phyloP scores from a whole-genome alignment of 1,140 invertebrate genomes.

The Pseudomyrmex pallidus region DNA sequence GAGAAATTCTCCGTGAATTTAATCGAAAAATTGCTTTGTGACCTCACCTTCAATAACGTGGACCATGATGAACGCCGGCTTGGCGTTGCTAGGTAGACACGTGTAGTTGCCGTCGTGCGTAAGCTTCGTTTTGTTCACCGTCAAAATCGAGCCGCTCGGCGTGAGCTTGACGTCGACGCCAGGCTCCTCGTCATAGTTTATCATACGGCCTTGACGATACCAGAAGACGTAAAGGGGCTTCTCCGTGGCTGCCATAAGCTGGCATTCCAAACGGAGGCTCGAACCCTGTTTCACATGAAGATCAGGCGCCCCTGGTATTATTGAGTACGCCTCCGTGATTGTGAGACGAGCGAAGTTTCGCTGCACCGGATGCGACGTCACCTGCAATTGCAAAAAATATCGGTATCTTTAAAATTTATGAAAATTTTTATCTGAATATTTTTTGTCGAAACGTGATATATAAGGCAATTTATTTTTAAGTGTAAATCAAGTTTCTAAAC shows the following conservation, averaged over 20 bases:
- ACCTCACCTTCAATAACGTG: conserved; percentile 87
- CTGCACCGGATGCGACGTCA: conserved; percentile 82
- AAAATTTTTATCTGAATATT: too few species aligned
- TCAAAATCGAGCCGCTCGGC: conserved; percentile 85
- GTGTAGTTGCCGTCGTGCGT: conserved; percentile 89
- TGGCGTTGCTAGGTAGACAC: conserved; percentile 89
- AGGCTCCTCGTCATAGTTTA: conserved; percentile 89
- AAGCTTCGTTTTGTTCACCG: conserved; percentile 86
- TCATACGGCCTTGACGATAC: conserved; percentile 91
- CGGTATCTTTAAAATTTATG: conserved; percentile 6
- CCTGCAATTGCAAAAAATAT: conserved; percentile 69
- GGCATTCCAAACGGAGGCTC: conserved; percentile 89
- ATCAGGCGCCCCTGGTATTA: conserved; percentile 91
- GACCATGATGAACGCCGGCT: conserved; percentile 88
- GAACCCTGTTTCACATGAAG: conserved; percentile 91
- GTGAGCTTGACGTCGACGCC: conserved; percentile 83
- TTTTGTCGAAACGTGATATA: too few species aligned
- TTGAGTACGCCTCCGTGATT: conserved; percentile 89
- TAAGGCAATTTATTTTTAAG: too few species aligned
- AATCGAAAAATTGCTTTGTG: background rate
- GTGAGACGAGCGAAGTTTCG: conserved; percentile 79
- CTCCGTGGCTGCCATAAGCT: conserved; percentile 89
- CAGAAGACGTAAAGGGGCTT: conserved; percentile 92
- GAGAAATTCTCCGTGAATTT: background rate
- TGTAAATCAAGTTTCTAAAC: too few species aligned